Conservation (phyloP, 2,888 invertebrate species). For the Cephus sareptanus region DNA sequence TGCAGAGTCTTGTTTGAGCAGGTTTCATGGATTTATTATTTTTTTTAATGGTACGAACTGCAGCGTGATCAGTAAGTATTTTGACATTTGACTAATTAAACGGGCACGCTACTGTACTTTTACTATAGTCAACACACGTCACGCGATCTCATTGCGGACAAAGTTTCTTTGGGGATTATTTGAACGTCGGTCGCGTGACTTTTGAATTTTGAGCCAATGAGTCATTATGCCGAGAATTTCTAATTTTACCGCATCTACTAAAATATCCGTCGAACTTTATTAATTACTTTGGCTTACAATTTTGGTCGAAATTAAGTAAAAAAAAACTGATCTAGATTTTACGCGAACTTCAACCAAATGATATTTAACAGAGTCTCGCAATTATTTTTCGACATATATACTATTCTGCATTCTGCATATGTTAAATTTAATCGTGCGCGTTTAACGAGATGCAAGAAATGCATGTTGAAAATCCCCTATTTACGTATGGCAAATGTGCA, state of each 20-base stretch:
- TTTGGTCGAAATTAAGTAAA: too few relatives aligned
- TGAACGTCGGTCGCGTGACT: not conserved
- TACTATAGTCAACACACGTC: not conserved
- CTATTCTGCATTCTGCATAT: not conserved
- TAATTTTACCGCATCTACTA: not conserved
- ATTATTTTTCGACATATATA: not conserved
- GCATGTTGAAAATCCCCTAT: not conserved
- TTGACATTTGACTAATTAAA: not conserved
- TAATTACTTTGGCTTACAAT: not conserved
- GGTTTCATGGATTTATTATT: not conserved
- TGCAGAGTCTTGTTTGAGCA: not conserved
- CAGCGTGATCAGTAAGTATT: not conserved
- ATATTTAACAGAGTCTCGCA: not conserved
- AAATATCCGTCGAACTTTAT: not conserved
- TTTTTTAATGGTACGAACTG: not conserved
- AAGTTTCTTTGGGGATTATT: not conserved
- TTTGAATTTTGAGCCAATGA: not conserved
- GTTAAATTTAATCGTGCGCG: not conserved
- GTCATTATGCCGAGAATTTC: not conserved
- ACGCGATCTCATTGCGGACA: not conserved
- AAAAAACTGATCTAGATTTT: too few relatives aligned
- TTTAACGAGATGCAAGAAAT: not conserved
- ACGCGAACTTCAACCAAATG: too few relatives aligned
- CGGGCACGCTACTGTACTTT: not conserved
- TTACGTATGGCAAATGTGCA: not conserved